Evolutionary conservation across 1,140 invertebrate genomes (phyloP), one percentile per base, ranked within the genome.

Genomic region (Caerostris darwini): DNA sequence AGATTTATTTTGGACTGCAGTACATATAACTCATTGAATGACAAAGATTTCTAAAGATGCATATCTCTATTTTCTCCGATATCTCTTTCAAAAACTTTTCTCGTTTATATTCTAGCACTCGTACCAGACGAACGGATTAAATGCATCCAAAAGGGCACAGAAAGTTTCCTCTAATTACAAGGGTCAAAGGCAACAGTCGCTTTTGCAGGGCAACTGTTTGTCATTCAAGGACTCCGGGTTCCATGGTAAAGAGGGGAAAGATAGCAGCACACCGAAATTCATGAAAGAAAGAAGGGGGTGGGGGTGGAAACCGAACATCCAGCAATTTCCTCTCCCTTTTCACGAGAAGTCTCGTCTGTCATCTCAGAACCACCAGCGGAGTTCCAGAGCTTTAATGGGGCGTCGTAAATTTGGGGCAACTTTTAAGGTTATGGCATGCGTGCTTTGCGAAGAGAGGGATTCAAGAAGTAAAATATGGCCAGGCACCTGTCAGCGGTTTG

Each of bases 341-440:
- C 69, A 71, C 10, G 56, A 8, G 54, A 88, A 82, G 69, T 34
- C 67, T 87, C 85, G 69, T 88, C 61, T 87, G 86, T 88, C 86
- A 64, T 88, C 34, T 53, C 59, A 14, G 86, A 64, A 88, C 86
- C 86, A 88, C 86, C 86, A 34, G 17, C 86, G 59, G 86, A 64
- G 86, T 94, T 94, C 92, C 71, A 77, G 85, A 67, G 87, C 92
- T 89, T 94, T 94, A 94, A 94, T 94, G 92, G 83, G 64, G 50
- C 83, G 86, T 89, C 92, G 86, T 94, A 94, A 94, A 94, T 94
- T 94, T 81, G 69, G 61, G 69, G 85, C 83, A 87, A 93, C 92
- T 93, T 87, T 85, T 87, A 93, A 83, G 82, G 92, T 82, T 94
- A 89, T 89, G 92, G 59, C 57, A 81, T 17, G 90, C n/a, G n/a